phyloP scores from a whole-genome alignment of 2,797 vertebrate genomes.

The Muscicapa comitata region DNA sequence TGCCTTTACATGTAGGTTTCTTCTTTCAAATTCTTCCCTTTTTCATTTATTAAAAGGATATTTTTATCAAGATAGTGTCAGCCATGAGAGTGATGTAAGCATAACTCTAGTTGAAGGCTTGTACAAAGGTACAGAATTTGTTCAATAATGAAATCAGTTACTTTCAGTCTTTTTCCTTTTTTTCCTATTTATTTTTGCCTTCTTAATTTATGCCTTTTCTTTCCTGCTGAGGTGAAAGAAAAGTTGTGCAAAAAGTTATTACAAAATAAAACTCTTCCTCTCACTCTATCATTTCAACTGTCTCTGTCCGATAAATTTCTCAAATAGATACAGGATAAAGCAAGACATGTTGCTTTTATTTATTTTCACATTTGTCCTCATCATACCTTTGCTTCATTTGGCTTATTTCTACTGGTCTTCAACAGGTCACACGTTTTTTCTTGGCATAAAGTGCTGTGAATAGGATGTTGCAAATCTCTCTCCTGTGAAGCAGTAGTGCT shows the following conservation, averaged over 20 bases:
- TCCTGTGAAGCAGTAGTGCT: neutral
- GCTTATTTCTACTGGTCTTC: neutral
- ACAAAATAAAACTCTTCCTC: neutral
- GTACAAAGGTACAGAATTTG: neutral
- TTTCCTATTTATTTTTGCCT: neutral
- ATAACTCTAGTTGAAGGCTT: neutral
- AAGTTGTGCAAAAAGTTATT: neutral
- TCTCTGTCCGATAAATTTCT: neutral
- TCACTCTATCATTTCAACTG: neutral
- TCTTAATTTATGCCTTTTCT: neutral
- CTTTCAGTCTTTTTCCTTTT: neutral
- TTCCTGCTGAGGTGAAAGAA: conserved; percentile 1
- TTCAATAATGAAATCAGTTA: conserved; percentile 11
- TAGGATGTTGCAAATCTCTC: conserved; percentile 51
- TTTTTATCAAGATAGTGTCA: neutral
- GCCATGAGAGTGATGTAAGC: neutral
- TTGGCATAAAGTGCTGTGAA: neutral
- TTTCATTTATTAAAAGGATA: neutral
- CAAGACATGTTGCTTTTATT: neutral
- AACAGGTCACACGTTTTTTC: neutral
- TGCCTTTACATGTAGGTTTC: neutral
- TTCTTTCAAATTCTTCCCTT: neutral
- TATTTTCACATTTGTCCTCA: neutral
- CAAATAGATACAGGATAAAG: neutral
- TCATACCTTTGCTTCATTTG: neutral